Conservation (phyloP, 2,797 vertebrate genomes). For the Notamacropus eugenii region DNA sequence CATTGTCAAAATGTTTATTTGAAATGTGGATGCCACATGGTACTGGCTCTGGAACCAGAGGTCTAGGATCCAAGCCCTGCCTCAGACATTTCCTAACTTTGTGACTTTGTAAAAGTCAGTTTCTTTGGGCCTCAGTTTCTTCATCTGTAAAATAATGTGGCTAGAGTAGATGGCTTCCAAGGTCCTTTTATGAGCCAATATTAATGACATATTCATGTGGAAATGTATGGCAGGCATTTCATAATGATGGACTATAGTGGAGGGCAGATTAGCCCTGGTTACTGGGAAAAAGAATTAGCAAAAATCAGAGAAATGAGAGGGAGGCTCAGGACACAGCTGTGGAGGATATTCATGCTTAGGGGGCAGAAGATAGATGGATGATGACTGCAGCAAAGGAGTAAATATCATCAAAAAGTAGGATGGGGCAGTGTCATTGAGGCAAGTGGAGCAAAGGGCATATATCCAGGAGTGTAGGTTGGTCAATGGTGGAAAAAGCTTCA, state of each 20-base stretch:
- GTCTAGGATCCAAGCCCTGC: not conserved
- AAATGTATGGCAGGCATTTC: not conserved
- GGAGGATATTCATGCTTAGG: not conserved
- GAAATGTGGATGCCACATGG: not conserved
- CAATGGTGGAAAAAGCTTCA: not conserved
- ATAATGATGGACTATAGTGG: not conserved
- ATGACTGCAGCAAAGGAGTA: not conserved
- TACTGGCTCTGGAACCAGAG: not conserved
- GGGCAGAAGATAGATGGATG: not conserved
- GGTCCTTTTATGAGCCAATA: not conserved
- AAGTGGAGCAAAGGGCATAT: not conserved
- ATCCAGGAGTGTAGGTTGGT: not conserved
- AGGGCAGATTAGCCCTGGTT: not conserved
- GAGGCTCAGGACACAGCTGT: not conserved
- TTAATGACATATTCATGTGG: not conserved
- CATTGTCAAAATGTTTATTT: not conserved
- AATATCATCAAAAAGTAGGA: not conserved
- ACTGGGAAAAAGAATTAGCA: not conserved
- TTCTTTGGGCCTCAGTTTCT: not conserved
- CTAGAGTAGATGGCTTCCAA: not conserved
- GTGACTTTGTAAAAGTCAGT: not conserved
- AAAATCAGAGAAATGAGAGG: not conserved
- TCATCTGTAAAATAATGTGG: not conserved
- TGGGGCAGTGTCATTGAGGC: not conserved
- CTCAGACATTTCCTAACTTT: not conserved